Percentiles rank a stretch among this genome's conserved stretches.
Conservation (phyloP, 2,113 vertebrate genomes). For the Prunella fulvescens region DNA sequence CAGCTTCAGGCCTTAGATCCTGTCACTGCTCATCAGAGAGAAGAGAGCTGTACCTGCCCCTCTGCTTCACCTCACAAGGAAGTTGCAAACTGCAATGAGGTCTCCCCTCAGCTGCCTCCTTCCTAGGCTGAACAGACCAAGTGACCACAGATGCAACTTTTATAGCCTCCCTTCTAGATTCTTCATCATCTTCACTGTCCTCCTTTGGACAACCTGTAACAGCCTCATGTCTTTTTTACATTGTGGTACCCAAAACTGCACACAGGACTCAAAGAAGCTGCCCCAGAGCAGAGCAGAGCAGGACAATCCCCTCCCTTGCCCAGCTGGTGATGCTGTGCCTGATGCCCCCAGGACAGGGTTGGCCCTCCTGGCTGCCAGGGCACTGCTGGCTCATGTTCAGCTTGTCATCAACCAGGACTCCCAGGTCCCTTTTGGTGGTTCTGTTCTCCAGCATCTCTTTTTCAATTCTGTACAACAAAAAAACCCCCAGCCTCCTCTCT, state of each 20-base stretch:
- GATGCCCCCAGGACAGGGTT: not conserved
- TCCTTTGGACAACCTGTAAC: not conserved
- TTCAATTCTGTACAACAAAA: not conserved
- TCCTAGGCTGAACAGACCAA: not conserved
- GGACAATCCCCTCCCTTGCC: not conserved
- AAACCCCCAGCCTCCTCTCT: not conserved
- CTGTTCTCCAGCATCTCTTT: not conserved
- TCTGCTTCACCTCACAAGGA: not conserved
- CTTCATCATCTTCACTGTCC: not conserved
- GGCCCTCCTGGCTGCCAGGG: not conserved
- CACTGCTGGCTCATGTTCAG: not conserved
- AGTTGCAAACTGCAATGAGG: not conserved
- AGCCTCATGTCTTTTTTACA: not conserved
- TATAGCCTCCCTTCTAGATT: not conserved
- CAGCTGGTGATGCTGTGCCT: rapidly evolving
- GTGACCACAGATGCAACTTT: too few species aligned
- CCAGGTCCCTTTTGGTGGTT: not conserved
- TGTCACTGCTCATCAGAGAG: not conserved
- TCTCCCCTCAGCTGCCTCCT: not conserved
- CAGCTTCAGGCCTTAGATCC: not conserved
- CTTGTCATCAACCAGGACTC: rapidly evolving
- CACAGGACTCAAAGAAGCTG: rapidly evolving
- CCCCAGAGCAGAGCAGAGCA: not conserved
- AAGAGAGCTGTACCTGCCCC: not conserved
- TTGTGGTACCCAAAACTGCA: rapidly evolving